Conservation (phyloP, 2,113 vertebrate species). For the Macrotis lagotis region DNA sequence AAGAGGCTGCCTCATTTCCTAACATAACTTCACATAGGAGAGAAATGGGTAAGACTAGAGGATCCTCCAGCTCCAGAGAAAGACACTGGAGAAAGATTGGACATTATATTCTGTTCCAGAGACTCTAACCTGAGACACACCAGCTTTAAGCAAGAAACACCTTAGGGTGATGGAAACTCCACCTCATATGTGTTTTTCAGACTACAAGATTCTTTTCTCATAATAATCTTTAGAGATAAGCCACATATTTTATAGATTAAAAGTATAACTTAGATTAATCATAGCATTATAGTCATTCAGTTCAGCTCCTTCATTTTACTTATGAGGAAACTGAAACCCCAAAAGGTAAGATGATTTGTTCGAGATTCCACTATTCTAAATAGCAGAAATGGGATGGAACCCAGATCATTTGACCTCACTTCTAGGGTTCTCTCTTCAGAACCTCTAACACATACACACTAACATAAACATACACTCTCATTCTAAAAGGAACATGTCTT, state of each 20-base stretch:
- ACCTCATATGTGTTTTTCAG: neutral
- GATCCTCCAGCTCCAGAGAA: neutral
- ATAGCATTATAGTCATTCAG: neutral
- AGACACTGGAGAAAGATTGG: neutral
- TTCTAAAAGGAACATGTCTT: neutral
- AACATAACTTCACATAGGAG: neutral
- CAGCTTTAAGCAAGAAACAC: conserved; percentile 13
- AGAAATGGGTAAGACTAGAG: neutral
- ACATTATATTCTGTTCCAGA: neutral
- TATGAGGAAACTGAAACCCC: neutral
- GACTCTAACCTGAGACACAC: neutral
- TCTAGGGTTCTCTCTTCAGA: neutral
- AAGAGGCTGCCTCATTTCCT: neutral
- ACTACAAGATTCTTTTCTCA: neutral
- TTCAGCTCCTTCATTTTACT: neutral
- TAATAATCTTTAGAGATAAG: neutral
- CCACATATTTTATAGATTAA: neutral
- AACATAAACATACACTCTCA: neutral
- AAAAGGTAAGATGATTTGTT: neutral
- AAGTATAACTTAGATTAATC: neutral
- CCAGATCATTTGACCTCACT: neutral
- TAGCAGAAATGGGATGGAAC: neutral
- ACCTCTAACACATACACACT: neutral
- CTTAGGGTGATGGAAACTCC: neutral
- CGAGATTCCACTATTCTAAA: neutral